Base-by-base conservation (phyloP, 2,888 invertebrate species). In the Rhagonycha lutea region DNA sequence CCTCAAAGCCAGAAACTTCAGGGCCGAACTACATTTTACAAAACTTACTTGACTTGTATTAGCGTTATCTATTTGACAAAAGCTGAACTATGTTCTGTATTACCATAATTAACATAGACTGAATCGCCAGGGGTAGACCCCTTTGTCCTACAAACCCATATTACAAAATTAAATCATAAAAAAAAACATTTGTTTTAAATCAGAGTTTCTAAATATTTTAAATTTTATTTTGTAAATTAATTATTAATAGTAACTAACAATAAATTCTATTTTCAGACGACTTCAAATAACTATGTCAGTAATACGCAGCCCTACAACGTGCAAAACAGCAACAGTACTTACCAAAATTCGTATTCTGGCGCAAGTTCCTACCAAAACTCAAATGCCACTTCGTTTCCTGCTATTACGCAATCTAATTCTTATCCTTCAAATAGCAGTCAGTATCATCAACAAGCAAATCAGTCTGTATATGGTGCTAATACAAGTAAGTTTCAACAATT, bases 401-500 rank as follows among this genome's bases (percentile, higher is more conserved):
- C 86, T 14, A 87, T 87, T 74, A 87, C 84, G 63, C 84, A 85
- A 78, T 85, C 86, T 4, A 86, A 86, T 73, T 83, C 86, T 12
- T 87, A 86, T 80, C 85, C 86, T 14, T 79, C 83, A 9, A 81
- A 77, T 74, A 85, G 85, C 73, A 86, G 85, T 78, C 82, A 85
- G 62, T 87, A 86, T 80, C 85, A 85, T 72, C 87, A 87, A 75
- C 87, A 85, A 80, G 82, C 87, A 82, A 86, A 84, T 85, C 87
- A 87, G 79, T 87, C 86, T 12, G 87, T 87, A 14, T 88, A 88
- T 81, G 87, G 88, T 84, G 84, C 86, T 82, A 87, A 84, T 79
- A 78, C 86, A 78, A 86, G 87, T 86, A 81, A 82, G 82, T 77
- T 68, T 32, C n/a, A 24, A 70, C 23, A 11, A 28, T 73, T 28